A percentile compares a stretch with the other conserved stretches of the same genome.
phyloP scores from a whole-genome alignment of 2,888 invertebrate genomes.

The Leptopilina drosophilae region DNA sequence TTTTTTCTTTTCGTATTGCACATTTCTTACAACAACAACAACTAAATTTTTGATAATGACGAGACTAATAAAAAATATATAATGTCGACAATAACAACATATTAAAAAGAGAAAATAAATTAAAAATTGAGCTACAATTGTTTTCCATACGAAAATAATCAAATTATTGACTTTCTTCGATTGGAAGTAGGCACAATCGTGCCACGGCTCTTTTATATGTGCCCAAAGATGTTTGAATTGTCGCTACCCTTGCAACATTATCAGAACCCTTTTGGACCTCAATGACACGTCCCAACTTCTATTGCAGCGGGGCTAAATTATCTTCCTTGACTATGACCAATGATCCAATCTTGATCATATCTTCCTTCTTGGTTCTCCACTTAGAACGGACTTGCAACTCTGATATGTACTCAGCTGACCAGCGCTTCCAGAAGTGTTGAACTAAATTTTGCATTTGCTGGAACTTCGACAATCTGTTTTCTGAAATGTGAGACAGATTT shows the following conservation, averaged over 20 bases:
- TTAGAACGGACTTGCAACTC: constrained; percentile 57
- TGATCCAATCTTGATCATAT: constrained; percentile 25
- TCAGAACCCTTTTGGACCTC: constrained; percentile 48
- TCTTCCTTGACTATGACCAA: constrained; percentile 52
- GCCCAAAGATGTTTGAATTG: constrained; percentile 47
- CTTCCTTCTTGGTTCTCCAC: constrained; percentile 48
- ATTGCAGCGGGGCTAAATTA: constrained; percentile 47
- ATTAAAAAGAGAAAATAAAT: no score
- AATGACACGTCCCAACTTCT: constrained; percentile 48
- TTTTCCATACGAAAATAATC: no score
- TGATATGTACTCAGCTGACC: constrained; percentile 60
- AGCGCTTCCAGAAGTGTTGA: constrained; percentile 59
- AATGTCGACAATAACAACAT: no score
- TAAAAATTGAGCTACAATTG: no score
- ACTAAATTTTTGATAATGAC: no score
- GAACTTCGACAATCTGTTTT: constrained; percentile 56
- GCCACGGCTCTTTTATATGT: constrained; percentile 43
- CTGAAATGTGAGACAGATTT: constrained; percentile 50
- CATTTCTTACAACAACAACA: no score
- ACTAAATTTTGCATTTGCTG: constrained; percentile 54
- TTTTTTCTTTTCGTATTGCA: no score
- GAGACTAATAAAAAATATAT: no score
- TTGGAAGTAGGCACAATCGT: not conserved
- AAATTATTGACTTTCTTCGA: not conserved
- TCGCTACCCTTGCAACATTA: constrained; percentile 47